Conservation (phyloP, 1,140 invertebrate genomes). For the Lanistes nyassanus region DNA sequence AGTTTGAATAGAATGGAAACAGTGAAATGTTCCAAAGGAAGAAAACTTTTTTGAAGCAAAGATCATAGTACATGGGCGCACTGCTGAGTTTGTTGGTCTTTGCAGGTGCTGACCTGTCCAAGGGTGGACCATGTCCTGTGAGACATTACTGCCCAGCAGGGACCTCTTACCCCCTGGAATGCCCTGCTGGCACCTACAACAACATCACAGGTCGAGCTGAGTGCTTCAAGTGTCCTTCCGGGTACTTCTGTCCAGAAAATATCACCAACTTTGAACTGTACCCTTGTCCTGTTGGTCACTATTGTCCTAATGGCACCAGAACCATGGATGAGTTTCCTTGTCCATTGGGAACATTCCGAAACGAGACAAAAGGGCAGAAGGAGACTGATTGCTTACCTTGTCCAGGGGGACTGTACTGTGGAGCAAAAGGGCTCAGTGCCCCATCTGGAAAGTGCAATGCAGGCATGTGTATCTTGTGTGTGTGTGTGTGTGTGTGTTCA, state of each 20-base stretch:
- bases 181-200: constrained; percentile 60
- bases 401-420: constrained; percentile 58
- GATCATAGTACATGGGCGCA: neutral
- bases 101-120: constrained; percentile 47
- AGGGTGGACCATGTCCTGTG: constrained; percentile 60
- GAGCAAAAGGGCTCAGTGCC: constrained; percentile 41
- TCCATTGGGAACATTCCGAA: constrained; percentile 56
- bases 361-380: constrained; percentile 39
- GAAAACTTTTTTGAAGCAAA: no score
- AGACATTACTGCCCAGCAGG: constrained; percentile 61
- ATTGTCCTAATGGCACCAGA: constrained; percentile 57
- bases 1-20: no score
- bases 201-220: constrained; percentile 53
- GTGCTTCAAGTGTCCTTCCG: constrained; percentile 54
- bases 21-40: neutral
- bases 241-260: constrained; percentile 62
- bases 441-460: constrained; percentile 54
- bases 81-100: constrained; percentile 22
- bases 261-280: constrained; percentile 53
- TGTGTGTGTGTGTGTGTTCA: no score
- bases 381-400: constrained; percentile 55
- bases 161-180: constrained; percentile 56
- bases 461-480: constrained; percentile 38
- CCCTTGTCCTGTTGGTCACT: constrained; percentile 59
- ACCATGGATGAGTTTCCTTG: constrained; percentile 52